These are phyloP conservation scores for Archivesica marissinica DNA, from an alignment of 1,140 invertebrate species.

Conservation along the genomic window DNA sequence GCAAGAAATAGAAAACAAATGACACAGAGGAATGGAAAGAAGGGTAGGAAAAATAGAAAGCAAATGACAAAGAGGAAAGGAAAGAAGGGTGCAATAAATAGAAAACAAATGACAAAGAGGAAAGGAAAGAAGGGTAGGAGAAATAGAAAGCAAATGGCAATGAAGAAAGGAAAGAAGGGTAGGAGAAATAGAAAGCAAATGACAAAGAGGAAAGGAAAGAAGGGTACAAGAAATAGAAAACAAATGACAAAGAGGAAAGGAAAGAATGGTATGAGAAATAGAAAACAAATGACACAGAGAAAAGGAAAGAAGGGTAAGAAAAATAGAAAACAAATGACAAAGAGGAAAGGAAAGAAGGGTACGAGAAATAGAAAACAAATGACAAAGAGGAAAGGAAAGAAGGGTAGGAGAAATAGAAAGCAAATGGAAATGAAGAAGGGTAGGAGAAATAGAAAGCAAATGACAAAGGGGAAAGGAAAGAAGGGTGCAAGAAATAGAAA, in stretches of 20 bases:
- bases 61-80: not conserved
- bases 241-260: not conserved
- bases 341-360: constrained; percentile 34
- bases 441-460: not conserved
- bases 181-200: too few relatives aligned
- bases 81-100: not conserved
- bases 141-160: too few relatives aligned
- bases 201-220: too few relatives aligned
- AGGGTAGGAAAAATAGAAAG: too few relatives aligned
- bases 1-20: too few relatives aligned
- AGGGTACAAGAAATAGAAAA: too few relatives aligned
- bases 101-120: not conserved
- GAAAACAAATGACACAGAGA: too few relatives aligned
- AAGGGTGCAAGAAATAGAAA: not conserved
- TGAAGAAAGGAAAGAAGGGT: too few relatives aligned
- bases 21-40: too few relatives aligned
- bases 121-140: too few relatives aligned
- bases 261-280: constrained; percentile 16
- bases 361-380: not conserved
- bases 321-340: constrained; percentile 25
- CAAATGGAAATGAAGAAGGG: not conserved
- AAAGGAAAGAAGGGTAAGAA: too few relatives aligned
- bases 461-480: not conserved
- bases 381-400: not conserved
- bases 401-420: not conserved